phyloP scores from a whole-genome alignment of 2,113 vertebrate species.

The Zeus faber region DNA sequence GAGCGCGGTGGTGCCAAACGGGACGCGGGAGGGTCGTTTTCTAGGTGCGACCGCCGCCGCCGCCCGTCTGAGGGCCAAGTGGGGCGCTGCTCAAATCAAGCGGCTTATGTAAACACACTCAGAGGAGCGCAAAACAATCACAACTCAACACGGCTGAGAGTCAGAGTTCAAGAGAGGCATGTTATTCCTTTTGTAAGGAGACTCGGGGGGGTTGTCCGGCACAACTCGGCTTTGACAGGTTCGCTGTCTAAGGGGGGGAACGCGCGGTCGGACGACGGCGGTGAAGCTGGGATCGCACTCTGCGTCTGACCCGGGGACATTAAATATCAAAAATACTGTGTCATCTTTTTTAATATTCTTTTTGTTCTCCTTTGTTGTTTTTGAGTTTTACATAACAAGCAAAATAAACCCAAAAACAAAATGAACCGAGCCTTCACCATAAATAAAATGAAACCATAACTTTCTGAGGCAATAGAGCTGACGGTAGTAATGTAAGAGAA shows the following conservation, averaged over 20 bases:
- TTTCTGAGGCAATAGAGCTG: too few relatives aligned
- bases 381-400: too few relatives aligned
- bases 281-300: slow-evolving; percentile 14
- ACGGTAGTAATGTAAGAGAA: too few relatives aligned
- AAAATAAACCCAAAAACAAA: too few relatives aligned
- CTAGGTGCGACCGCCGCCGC: too few relatives aligned
- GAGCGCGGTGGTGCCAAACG: slow-evolving; percentile 12
- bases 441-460: too few relatives aligned
- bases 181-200: slow-evolving; percentile 59
- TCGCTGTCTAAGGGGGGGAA: slow-evolving; percentile 15
- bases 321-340: too few relatives aligned
- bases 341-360: too few relatives aligned
- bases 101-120: slow-evolving; percentile 64
- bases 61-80: slow-evolving; percentile 34
- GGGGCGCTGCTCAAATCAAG: slow-evolving; percentile 52
- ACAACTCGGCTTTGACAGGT: slow-evolving; percentile 5
- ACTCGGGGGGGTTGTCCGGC: slow-evolving; percentile 36
- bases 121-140: slow-evolving; percentile 60
- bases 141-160: slow-evolving; percentile 35
- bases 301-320: too few relatives aligned
- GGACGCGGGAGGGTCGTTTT: slow-evolving; percentile 21
- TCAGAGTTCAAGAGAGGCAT: slow-evolving; percentile 65
- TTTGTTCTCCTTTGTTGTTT: too few relatives aligned
- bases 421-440: too few relatives aligned
- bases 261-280: slow-evolving; percentile 27